These are phyloP conservation scores for Rousettus madagascariensis DNA, from an alignment of 2,797 vertebrate genomes.

Conservation along the genomic window DNA sequence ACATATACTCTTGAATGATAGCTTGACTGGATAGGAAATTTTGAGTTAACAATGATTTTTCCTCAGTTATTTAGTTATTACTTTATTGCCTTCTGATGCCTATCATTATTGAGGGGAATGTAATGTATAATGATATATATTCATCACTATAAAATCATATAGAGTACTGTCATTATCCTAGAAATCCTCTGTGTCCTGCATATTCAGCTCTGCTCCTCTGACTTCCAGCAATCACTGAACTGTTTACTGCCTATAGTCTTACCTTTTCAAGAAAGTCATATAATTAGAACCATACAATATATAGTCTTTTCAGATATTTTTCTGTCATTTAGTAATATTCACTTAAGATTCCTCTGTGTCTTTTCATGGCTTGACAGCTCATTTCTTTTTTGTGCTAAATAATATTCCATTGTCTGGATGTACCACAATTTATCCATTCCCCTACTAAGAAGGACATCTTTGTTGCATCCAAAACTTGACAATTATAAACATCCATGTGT, in stretches of 20 bases:
- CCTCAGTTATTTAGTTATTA: not conserved
- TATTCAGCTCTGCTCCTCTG: not conserved
- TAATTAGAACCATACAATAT: not conserved
- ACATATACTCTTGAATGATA: not conserved
- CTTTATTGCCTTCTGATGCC: not conserved
- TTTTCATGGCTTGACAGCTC: not conserved
- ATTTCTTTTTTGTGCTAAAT: slow-evolving; percentile 12
- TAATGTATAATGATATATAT: not conserved
- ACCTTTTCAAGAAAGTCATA: not conserved
- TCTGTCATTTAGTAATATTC: not conserved
- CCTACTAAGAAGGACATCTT: not conserved
- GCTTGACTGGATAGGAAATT: not conserved
- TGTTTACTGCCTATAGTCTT: not conserved
- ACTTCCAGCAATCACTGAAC: not conserved
- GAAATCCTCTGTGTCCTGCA: not conserved
- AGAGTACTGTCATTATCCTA: not conserved
- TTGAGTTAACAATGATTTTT: not conserved
- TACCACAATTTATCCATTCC: not conserved
- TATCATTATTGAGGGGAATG: not conserved
- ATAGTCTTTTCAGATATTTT: not conserved
- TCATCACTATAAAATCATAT: not conserved
- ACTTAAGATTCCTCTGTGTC: not conserved
- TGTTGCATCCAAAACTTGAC: not conserved
- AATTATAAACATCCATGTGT: not conserved
- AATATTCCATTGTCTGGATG: not conserved